Percentiles rank a stretch among this genome's conserved stretches.
Evolutionary conservation across 2,888 invertebrate genomes (phyloP).

Genomic region (Metopia argyrocephala): DNA sequence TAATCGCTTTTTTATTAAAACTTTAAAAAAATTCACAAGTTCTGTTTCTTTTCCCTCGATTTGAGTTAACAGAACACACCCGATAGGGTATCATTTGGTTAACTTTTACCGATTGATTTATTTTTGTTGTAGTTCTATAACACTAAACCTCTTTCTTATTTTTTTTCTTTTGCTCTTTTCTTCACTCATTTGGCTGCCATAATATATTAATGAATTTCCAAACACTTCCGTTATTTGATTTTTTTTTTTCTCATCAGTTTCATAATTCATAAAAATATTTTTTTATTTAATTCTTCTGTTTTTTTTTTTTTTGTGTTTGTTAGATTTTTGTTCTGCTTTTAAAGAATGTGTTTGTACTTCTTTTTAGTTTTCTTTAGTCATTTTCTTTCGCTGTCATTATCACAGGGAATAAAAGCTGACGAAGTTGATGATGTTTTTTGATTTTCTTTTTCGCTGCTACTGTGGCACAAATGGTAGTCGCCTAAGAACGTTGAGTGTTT

Average conservation of each 20-base stretch:
- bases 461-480: conserved; percentile 31
- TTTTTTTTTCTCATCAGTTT: conserved; percentile 19
- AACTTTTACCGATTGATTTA: no score
- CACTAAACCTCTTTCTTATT: neutral
- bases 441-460: conserved; percentile 6
- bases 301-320: conserved; percentile 22
- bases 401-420: neutral
- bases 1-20: neutral
- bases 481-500: conserved; percentile 45
- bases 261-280: conserved; percentile 15
- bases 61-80: no score
- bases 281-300: conserved; percentile 13
- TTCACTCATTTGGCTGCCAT: conserved; percentile 39
- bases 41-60: neutral
- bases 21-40: neutral
- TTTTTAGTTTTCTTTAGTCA: neutral
- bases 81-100: no score
- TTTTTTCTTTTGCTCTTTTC: neutral
- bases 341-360: neutral
- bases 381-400: neutral
- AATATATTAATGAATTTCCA: conserved; percentile 53
- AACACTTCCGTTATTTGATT: conserved; percentile 43
- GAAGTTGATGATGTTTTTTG: conserved; percentile 1
- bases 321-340: neutral
- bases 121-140: neutral